phyloP scores from a whole-genome alignment of 2,888 invertebrate genomes.

The Ecliptopera silaceata region DNA sequence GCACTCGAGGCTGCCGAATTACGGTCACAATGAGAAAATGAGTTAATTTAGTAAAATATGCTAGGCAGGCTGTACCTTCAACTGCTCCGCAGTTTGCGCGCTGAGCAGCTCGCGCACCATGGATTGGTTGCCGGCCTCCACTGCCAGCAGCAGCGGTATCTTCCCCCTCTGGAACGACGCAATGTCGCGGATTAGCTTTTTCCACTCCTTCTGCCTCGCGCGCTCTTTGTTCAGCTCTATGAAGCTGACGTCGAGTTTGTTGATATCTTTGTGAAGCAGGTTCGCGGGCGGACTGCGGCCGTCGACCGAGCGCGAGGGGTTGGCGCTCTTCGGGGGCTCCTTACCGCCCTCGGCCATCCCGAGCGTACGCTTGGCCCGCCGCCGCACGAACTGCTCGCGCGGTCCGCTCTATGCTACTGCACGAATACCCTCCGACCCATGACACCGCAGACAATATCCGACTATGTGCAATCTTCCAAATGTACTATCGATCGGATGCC shows the following conservation, averaged over 20 bases:
- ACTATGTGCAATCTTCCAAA: slow-evolving; percentile 66
- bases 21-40: not conserved
- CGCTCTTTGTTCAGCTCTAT: slow-evolving; percentile 80
- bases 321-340: slow-evolving; percentile 62
- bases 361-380: slow-evolving; percentile 47
- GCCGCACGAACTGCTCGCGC: slow-evolving; percentile 61
- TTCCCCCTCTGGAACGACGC: slow-evolving; percentile 92
- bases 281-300: slow-evolving; percentile 63
- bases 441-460: slow-evolving; percentile 67
- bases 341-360: slow-evolving; percentile 58
- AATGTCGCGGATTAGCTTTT: slow-evolving; percentile 83
- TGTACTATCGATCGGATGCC: slow-evolving; percentile 72
- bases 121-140: slow-evolving; percentile 97
- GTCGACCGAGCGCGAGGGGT: slow-evolving; percentile 50
- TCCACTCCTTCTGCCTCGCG: slow-evolving; percentile 80
- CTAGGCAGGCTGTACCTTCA: slow-evolving; percentile 82
- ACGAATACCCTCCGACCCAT: slow-evolving; percentile 65
- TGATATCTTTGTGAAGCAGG: slow-evolving; percentile 64
- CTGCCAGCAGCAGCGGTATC: slow-evolving; percentile 95
- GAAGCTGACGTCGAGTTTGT: slow-evolving; percentile 77
- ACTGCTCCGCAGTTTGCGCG: slow-evolving; percentile 93
- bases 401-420: slow-evolving; percentile 66
- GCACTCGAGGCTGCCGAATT: not conserved
- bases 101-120: slow-evolving; percentile 96
- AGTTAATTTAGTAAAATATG: not conserved